phyloP scores from a whole-genome alignment of 2,888 invertebrate genomes.

The Cosmorhoe ocellata region DNA sequence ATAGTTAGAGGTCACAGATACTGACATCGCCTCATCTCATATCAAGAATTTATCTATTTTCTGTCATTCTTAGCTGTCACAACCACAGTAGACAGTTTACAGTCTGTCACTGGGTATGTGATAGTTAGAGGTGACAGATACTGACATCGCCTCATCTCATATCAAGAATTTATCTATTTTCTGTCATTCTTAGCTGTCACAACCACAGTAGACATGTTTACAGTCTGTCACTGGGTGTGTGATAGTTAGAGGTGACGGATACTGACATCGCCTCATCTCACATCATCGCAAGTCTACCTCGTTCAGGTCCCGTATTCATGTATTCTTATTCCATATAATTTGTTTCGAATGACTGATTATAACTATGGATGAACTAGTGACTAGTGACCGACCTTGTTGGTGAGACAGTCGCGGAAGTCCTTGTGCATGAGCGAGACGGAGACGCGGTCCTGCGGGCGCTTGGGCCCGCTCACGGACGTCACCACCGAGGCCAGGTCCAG shows the following conservation, averaged over 20 bases:
- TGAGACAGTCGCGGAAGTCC: conserved; percentile 93
- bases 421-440: conserved; percentile 94
- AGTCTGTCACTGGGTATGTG: conserved; percentile 29
- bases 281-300: too few species aligned
- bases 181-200: conserved; percentile 3
- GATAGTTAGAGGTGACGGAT: conserved; percentile 5
- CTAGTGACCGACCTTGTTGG: conserved; percentile 86
- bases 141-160: not conserved
- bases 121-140: conserved; percentile 17
- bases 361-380: too few species aligned
- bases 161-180: not conserved
- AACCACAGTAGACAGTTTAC: conserved; percentile 17
- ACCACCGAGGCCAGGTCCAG: conserved; percentile 94
- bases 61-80: conserved; percentile 29
- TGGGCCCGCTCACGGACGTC: conserved; percentile 98
- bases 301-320: too few species aligned
- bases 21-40: conserved; percentile 3
- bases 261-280: not conserved
- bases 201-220: conserved; percentile 7
- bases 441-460: conserved; percentile 97
- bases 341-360: too few species aligned
- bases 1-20: conserved; percentile 10
- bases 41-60: not conserved
- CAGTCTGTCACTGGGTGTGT: conserved; percentile 18
- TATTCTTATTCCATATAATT: too few species aligned